Conservation (phyloP, 2,888 invertebrate species). For the Argyresthia goedartella region DNA sequence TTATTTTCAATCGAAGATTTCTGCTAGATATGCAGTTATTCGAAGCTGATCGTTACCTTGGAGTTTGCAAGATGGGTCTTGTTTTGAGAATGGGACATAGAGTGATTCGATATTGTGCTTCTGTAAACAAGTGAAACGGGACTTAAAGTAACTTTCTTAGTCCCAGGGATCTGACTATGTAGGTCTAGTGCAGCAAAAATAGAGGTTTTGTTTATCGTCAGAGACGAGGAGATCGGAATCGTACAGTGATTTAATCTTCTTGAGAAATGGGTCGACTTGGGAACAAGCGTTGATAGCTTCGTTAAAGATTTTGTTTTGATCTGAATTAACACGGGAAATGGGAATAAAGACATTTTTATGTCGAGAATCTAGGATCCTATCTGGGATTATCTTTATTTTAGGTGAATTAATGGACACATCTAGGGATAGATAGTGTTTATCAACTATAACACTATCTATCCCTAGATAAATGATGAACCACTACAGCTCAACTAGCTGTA, state of each 20-base stretch:
- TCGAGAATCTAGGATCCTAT: constrained; percentile 19
- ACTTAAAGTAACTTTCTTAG: constrained; percentile 11
- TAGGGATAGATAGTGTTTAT: neutral
- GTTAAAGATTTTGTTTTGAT: neutral
- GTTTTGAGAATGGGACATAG: no score
- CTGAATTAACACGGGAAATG: neutral
- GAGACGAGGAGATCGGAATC: neutral
- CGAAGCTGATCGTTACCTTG: no score
- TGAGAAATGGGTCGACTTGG: neutral
- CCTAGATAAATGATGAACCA: no score
- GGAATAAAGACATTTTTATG: constrained; percentile 18
- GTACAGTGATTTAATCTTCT: no score
- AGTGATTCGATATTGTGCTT: constrained; percentile 22
- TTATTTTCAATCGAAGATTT: no score
- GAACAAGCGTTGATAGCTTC: neutral
- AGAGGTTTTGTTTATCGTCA: neutral
- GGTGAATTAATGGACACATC: constrained; percentile 12
- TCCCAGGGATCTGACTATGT: neutral
- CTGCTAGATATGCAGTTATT: no score
- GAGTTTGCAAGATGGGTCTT: no score
- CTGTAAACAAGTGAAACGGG: constrained; percentile 2
- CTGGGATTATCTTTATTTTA: neutral
- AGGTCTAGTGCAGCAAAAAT: neutral
- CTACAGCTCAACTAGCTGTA: no score
- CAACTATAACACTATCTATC: no score